Evolutionary conservation across 2,797 vertebrate species (phyloP).

Genomic region (Diglossa cyanea): DNA sequence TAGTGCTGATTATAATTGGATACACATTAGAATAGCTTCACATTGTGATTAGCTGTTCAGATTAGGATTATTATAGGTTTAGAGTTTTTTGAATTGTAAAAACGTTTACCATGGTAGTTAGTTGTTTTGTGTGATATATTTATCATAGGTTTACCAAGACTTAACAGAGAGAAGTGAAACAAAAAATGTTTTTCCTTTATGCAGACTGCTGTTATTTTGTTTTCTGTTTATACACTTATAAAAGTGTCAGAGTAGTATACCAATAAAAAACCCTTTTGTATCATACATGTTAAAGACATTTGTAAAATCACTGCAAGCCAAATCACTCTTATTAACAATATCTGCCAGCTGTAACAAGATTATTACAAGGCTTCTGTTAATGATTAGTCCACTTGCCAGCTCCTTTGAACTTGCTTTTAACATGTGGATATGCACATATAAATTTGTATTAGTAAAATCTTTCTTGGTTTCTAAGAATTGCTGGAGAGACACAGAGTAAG

Average conservation of each 20-base stretch:
- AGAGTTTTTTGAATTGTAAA: constrained; percentile 45
- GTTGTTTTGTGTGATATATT: constrained; percentile 45
- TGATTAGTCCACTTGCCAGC: background rate
- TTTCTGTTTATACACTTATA: constrained; percentile 43
- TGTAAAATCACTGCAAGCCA: background rate
- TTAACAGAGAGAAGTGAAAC: constrained; percentile 42
- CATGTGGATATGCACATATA: background rate
- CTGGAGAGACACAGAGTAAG: background rate
- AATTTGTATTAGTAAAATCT: background rate
- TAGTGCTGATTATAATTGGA: constrained; percentile 64
- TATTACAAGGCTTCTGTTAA: background rate
- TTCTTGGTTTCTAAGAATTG: background rate
- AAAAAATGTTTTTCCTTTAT: constrained; percentile 38
- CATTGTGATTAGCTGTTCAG: constrained; percentile 45
- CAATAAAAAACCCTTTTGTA: background rate
- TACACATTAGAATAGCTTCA: constrained; percentile 45
- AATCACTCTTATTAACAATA: background rate
- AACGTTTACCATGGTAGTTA: constrained; percentile 53
- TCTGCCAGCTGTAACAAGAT: background rate
- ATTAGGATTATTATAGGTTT: constrained; percentile 62
- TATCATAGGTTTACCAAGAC: constrained; percentile 54
- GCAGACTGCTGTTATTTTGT: constrained; percentile 3
- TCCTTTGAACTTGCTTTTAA: constrained; percentile 33
- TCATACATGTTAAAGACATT: constrained; percentile 20
- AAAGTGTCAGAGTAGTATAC: background rate